Evolutionary conservation across 1,140 invertebrate species (phyloP).

Genomic region (Oryzaephilus surinamensis): DNA sequence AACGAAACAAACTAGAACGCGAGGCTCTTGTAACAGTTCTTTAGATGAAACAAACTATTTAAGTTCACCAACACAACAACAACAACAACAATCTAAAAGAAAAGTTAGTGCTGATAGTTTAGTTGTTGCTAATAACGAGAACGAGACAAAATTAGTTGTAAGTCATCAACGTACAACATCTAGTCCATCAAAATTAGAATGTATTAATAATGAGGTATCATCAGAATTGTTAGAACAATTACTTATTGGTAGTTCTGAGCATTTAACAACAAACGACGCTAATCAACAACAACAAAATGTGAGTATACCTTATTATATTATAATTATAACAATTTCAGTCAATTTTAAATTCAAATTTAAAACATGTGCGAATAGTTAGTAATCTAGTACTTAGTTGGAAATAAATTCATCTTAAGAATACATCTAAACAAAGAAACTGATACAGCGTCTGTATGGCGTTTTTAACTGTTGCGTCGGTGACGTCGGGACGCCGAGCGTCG

Average conservation of each 20-base stretch:
- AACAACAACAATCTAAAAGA: slow-evolving; percentile 32
- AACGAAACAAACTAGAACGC: slow-evolving; percentile 20
- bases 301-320: slow-evolving; percentile 27
- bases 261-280: slow-evolving; percentile 43
- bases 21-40: slow-evolving; percentile 33
- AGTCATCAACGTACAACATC: slow-evolving; percentile 67
- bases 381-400: too few species aligned
- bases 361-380: too few species aligned
- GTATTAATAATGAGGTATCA: slow-evolving; percentile 44
- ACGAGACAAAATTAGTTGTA: slow-evolving; percentile 35
- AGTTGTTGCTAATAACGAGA: slow-evolving; percentile 27
- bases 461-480: too few species aligned
- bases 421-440: too few species aligned
- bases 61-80: slow-evolving; percentile 9
- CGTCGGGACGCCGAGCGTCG: slow-evolving; percentile 18
- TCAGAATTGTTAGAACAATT: slow-evolving; percentile 61
- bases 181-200: slow-evolving; percentile 64
- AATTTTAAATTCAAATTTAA: too few species aligned
- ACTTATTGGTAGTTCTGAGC: slow-evolving; percentile 63
- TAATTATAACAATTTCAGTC: too few species aligned
- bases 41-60: slow-evolving; percentile 29
- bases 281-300: slow-evolving; percentile 39
- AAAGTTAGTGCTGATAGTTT: slow-evolving; percentile 44
- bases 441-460: slow-evolving; percentile 3
- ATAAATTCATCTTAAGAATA: too few species aligned